Base-by-base conservation (phyloP, 1,140 invertebrate genomes). In the Calliopsis andreniformis region DNA sequence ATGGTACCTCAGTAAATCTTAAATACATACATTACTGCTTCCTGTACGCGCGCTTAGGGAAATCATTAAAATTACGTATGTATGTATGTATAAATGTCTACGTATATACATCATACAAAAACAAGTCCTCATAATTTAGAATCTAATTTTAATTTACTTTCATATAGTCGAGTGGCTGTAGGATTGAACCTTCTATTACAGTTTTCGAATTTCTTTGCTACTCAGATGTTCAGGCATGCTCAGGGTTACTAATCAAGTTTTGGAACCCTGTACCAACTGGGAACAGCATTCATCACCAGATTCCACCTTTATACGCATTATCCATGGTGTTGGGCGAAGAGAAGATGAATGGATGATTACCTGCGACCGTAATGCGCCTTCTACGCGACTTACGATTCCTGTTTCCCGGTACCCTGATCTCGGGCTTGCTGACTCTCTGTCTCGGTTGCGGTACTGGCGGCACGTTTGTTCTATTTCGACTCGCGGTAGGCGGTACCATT, bases 341-440 rank as follows among this genome's bases (percentile, higher is more conserved):
- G 16, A 61, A 76, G 69, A 85, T 85, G 80, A 85, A 77, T 79
- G 80, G 76, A 89, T 88, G 89, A 90, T 89, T 89, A 90, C 90
- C 90, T 91, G 90, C 70, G 67, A 86, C 87, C 86, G 83, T 89
- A 89, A 89, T 85, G 82, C 87, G 88, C 86, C 89, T 90, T 88
- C 89, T 90, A 87, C 86, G 87, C 79, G 89, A 91, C 89, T 91
- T 91, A 91, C 89, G 89, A 87, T 91, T 91, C 84, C 88, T 84
- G 81, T 77, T 83, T 76, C 80, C 83, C 68, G 88, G 75, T 23
- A 83, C 79, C 75, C 87, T 86, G 59, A 70, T 62, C 16, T 88
- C 87, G 43, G 68, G 66, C 28, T 87, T 89, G 53, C 72, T 39
- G 70, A 83, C 68, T 32, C 86, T 86, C 53, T 83, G 84, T 10